Percentiles rank a stretch among this genome's conserved stretches.
Conservation (phyloP, 2,888 invertebrate species). For the Nasonovia ribisnigri region DNA sequence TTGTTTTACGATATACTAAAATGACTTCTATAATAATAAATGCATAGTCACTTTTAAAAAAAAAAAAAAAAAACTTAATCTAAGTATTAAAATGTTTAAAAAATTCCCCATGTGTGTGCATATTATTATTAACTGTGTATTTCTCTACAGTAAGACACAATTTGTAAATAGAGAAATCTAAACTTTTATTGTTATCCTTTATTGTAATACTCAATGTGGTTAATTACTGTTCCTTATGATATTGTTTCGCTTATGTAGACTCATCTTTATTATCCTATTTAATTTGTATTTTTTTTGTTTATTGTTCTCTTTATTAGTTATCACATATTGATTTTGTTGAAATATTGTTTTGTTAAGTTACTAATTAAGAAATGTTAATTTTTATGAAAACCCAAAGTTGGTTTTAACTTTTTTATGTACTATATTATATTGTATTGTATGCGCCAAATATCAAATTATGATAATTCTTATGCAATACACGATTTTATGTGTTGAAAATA, state of each 20-base stretch:
- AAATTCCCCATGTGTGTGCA: constrained; percentile 48
- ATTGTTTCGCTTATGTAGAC: constrained; percentile 59
- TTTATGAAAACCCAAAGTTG: constrained; percentile 50
- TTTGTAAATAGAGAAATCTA: constrained; percentile 56
- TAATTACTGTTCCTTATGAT: constrained; percentile 56
- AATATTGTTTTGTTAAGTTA: constrained; percentile 64
- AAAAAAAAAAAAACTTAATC: constrained; percentile 6
- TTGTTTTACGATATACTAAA: constrained; percentile 39
- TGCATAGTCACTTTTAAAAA: constrained; percentile 47
- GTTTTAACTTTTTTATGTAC: constrained; percentile 53
- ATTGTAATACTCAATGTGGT: constrained; percentile 44
- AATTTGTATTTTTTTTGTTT: constrained; percentile 40
- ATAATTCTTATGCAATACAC: constrained; percentile 61
- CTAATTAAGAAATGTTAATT: constrained; percentile 62
- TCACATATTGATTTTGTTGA: constrained; percentile 57
- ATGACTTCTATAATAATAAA: constrained; percentile 35
- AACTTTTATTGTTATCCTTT: constrained; percentile 58
- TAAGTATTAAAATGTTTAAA: constrained; percentile 44
- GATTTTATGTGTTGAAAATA: constrained; percentile 42
- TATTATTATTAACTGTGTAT: constrained; percentile 51
- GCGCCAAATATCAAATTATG: constrained; percentile 63
- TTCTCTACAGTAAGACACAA: constrained; percentile 45
- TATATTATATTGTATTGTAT: constrained; percentile 64
- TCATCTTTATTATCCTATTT: constrained; percentile 52
- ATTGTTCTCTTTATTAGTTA: constrained; percentile 57